Evolutionary conservation across 2,888 invertebrate species (phyloP).

Genomic region (Drosophila greeni): DNA sequence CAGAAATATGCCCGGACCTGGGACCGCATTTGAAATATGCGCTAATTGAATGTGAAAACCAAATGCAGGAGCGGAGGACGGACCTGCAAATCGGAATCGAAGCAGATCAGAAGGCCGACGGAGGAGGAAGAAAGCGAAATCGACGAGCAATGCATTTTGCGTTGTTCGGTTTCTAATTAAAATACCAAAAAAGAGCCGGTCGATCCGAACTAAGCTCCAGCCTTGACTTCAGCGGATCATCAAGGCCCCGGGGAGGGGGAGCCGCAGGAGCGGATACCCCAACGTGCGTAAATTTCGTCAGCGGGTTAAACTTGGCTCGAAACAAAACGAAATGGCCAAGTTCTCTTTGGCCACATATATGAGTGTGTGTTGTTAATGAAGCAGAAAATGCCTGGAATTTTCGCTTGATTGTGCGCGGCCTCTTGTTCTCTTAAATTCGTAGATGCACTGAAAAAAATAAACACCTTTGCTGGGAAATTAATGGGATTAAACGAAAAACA

Average conservation of each 20-base stretch:
- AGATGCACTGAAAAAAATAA: neutral
- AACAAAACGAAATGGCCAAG: slow-evolving; percentile 67
- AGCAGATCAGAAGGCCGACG: slow-evolving; percentile 35
- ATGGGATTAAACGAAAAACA: too few relatives aligned
- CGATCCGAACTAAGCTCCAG: slow-evolving; percentile 51
- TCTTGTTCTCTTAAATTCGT: slow-evolving; percentile 16
- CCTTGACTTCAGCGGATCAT: slow-evolving; percentile 49
- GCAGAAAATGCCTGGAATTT: slow-evolving; percentile 71
- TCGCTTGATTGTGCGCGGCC: slow-evolving; percentile 64
- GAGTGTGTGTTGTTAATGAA: slow-evolving; percentile 67
- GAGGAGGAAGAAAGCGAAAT: slow-evolving; percentile 51
- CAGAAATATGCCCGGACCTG: slow-evolving; percentile 47
- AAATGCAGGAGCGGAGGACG: slow-evolving; percentile 41
- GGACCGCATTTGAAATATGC: slow-evolving; percentile 63
- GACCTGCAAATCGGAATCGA: slow-evolving; percentile 9
- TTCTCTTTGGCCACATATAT: slow-evolving; percentile 33
- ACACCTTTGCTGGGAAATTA: neutral
- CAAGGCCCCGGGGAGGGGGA: slow-evolving; percentile 28
- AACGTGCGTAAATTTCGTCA: slow-evolving; percentile 55
- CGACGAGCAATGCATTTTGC: slow-evolving; percentile 65
- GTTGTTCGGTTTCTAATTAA: slow-evolving; percentile 72
- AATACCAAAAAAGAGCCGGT: slow-evolving; percentile 58
- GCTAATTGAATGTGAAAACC: slow-evolving; percentile 70
- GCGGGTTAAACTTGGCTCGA: slow-evolving; percentile 33
- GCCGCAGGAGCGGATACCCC: slow-evolving; percentile 6